A percentile compares a stretch with the other conserved stretches of the same genome.
Conservation (phyloP, 2,797 vertebrate genomes). For the Danio tinwini region DNA sequence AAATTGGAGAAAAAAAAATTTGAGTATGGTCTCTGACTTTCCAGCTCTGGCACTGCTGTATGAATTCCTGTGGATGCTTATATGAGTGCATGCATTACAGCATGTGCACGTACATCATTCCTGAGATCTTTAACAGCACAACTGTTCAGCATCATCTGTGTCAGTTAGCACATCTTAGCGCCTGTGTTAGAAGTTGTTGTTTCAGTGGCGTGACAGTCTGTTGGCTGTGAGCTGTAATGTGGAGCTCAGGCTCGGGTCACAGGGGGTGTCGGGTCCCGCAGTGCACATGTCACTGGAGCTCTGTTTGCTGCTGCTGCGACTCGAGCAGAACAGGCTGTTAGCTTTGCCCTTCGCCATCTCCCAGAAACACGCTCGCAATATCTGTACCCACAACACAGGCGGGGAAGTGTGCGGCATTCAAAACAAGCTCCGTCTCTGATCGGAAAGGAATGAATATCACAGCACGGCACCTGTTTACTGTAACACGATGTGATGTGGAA, state of each 20-base stretch:
- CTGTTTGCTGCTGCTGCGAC: conserved; percentile 27
- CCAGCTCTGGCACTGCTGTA: too few relatives aligned
- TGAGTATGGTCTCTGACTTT: too few relatives aligned
- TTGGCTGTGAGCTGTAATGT: conserved; percentile 27
- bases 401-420: conserved; percentile 26
- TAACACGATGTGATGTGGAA: conserved; percentile 30
- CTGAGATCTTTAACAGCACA: neutral
- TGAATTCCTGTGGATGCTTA: neutral
- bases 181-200: conserved; percentile 18
- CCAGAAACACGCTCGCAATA: conserved; percentile 4
- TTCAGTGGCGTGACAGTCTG: neutral
- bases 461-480: conserved; percentile 28
- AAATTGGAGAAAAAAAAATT: too few relatives aligned
- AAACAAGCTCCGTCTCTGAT: conserved; percentile 17
- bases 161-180: conserved; percentile 5
- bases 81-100: neutral
- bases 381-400: conserved; percentile 26
- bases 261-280: conserved; percentile 32
- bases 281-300: conserved; percentile 24
- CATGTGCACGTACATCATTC: neutral
- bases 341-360: conserved; percentile 23
- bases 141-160: neutral
- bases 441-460: conserved; percentile 21
- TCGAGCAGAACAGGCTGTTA: conserved; percentile 50
- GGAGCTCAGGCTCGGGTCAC: conserved; percentile 47